Evolutionary conservation across 2,113 vertebrate species (phyloP).

Genomic region (Procavia capensis): DNA sequence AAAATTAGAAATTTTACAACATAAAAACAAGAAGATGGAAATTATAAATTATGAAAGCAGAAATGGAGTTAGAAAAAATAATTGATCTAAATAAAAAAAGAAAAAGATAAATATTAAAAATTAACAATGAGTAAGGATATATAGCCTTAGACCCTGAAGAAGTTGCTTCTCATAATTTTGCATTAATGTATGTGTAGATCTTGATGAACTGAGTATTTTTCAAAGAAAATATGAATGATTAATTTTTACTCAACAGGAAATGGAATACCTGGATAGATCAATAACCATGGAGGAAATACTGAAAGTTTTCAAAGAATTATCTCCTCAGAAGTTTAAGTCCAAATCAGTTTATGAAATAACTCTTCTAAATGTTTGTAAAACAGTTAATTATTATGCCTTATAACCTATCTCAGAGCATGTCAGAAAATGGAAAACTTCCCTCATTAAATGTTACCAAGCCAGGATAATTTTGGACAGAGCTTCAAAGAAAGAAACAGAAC

Average conservation of each 20-base stretch:
- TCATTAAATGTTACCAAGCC: background rate
- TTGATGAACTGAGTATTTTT: background rate
- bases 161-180: background rate
- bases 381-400: background rate
- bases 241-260: background rate
- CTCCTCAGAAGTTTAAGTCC: background rate
- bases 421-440: background rate
- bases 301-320: background rate
- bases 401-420: background rate
- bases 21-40: background rate
- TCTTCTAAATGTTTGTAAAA: background rate
- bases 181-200: background rate
- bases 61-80: constrained; percentile 12
- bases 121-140: background rate
- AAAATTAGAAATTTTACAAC: constrained; percentile 10
- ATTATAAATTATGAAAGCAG: background rate
- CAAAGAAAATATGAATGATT: constrained; percentile 23
- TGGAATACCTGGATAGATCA: background rate
- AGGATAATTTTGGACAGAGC: background rate
- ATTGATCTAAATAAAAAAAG: background rate
- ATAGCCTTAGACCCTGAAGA: background rate
- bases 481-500: background rate
- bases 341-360: background rate
- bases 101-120: background rate
- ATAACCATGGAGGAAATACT: background rate